A percentile compares a stretch with the other conserved stretches of the same genome.
These are phyloP conservation scores for Conus betulinus DNA, from an alignment of 1,140 invertebrate species.

Conservation along the genomic window DNA sequence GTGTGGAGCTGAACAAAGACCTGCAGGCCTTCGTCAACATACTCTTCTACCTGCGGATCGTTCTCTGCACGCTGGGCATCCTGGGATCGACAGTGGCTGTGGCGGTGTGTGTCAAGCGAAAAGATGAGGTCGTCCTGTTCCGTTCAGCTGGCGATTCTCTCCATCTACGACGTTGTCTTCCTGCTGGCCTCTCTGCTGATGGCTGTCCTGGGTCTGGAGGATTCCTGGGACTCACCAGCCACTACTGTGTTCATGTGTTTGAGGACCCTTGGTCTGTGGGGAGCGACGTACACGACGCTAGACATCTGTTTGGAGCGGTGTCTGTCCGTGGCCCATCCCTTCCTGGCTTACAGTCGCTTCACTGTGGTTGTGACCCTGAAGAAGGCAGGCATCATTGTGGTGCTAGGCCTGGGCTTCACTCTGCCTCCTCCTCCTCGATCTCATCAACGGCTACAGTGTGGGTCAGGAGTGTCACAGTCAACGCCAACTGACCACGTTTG, in stretches of 20 bases:
- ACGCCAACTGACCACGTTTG: constrained; percentile 13
- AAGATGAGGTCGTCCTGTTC: constrained; percentile 6
- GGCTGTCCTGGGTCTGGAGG: background rate
- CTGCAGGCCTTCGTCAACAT: constrained; percentile 9
- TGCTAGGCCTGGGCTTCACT: constrained; percentile 25
- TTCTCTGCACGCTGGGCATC: background rate
- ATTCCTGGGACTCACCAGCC: background rate
- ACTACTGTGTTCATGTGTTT: constrained; percentile 16
- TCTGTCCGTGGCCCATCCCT: constrained; percentile 3
- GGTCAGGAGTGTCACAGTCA: background rate
- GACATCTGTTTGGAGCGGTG: constrained; percentile 23
- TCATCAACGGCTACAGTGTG: constrained; percentile 23
- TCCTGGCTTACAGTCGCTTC: constrained; percentile 13
- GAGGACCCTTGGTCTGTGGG: constrained; percentile 15
- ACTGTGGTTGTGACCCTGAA: constrained; percentile 1
- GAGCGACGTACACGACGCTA: constrained; percentile 20
- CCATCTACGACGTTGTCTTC: constrained; percentile 12
- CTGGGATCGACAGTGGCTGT: constrained; percentile 2
- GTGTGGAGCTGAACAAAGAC: constrained; percentile 11
- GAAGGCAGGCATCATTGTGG: background rate
- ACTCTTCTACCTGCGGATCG: constrained; percentile 15
- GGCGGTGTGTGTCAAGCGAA: background rate
- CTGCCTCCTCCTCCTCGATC: constrained; percentile 24
- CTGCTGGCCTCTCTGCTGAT: background rate
- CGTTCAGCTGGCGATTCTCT: constrained; percentile 21